These are phyloP conservation scores for Gymnosoma rotundatum DNA, from an alignment of 2,888 invertebrate species.

Conservation along the genomic window DNA sequence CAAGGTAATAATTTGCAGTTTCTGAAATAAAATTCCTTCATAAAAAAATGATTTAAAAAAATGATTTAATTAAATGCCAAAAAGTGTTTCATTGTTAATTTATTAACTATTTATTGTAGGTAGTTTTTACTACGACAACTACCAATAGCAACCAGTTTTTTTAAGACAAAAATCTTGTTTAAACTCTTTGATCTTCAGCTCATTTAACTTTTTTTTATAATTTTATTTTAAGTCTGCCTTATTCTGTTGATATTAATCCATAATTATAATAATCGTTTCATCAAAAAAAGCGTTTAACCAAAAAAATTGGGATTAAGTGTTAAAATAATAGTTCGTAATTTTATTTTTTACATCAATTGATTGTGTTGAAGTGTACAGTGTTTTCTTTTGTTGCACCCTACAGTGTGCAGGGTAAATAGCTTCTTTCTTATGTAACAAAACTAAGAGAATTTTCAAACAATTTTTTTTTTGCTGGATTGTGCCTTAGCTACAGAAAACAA, in stretches of 20 bases:
- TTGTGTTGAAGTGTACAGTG: conserved; percentile 35
- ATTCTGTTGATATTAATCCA: conserved; percentile 50
- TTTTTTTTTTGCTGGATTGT: too few relatives aligned
- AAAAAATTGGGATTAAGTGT: conserved; percentile 60
- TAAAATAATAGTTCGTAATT: conserved; percentile 61
- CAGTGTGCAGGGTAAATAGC: neutral
- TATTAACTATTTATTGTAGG: conserved; percentile 54
- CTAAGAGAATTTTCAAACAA: too few relatives aligned
- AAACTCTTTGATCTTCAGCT: conserved; percentile 36
- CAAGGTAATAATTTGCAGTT: conserved; percentile 16
- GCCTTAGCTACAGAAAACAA: too few relatives aligned
- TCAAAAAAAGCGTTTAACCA: conserved; percentile 37
- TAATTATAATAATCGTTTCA: conserved; percentile 58
- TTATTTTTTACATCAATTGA: conserved; percentile 19
- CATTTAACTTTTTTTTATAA: conserved; percentile 12
- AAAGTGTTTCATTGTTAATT: conserved; percentile 42
- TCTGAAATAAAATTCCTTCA: neutral
- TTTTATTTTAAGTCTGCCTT: conserved; percentile 27
- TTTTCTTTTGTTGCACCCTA: conserved; percentile 18
- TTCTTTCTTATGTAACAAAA: too few relatives aligned
- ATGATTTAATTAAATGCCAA: conserved; percentile 38
- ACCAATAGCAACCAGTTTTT: conserved; percentile 18
- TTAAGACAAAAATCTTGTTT: conserved; percentile 42
- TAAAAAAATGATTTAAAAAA: conserved; percentile 27
- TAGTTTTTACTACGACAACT: neutral